Conservation (phyloP, 2,888 invertebrate genomes). For the Amaurobius ferox region DNA sequence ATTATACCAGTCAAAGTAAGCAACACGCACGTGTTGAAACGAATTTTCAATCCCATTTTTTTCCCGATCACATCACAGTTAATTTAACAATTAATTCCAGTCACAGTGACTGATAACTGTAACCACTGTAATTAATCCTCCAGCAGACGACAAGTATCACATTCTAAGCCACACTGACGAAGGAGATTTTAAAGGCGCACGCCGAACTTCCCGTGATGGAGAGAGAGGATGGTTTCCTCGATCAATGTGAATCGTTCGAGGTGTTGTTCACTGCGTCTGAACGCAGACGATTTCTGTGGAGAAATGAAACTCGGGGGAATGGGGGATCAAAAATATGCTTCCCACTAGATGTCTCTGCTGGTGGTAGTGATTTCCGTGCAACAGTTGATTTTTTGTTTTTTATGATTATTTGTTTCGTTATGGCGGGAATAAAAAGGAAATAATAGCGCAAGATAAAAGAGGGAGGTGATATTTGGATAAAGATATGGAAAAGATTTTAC, state of each 20-base stretch:
- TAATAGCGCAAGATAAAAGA: too few species aligned
- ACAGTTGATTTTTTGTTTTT: neutral
- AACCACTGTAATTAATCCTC: neutral
- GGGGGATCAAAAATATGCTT: neutral
- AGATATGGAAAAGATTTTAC: too few species aligned
- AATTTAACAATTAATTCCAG: neutral
- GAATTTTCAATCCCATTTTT: neutral
- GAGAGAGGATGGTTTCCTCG: neutral
- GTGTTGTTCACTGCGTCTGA: neutral
- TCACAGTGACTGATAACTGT: neutral
- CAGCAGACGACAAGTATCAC: neutral
- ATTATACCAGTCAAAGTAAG: neutral
- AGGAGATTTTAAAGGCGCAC: too few species aligned
- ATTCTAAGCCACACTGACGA: neutral
- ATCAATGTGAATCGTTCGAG: neutral
- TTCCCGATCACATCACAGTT: neutral
- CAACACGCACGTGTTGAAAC: neutral
- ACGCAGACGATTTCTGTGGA: neutral
- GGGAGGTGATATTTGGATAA: too few species aligned
- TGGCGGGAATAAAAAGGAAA: too few species aligned
- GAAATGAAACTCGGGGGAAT: conserved; percentile 1
- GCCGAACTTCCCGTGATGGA: neutral
- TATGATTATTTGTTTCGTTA: too few species aligned
- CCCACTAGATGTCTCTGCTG: neutral
- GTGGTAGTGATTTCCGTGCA: neutral